These are phyloP conservation scores for Patella pellucida DNA, from an alignment of 2,888 invertebrate species.

Conservation along the genomic window DNA sequence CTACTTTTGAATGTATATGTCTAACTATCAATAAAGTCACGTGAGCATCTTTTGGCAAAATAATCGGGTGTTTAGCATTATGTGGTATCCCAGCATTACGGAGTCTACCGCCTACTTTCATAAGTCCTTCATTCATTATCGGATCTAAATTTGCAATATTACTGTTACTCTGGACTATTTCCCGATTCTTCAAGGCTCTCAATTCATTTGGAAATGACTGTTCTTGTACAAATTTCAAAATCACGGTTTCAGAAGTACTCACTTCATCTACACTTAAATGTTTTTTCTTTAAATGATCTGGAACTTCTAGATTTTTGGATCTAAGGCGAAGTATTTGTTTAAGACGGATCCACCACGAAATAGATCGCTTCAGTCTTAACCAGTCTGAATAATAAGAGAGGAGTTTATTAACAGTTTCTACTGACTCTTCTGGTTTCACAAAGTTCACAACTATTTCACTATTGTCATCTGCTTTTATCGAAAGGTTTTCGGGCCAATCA, in stretches of 20 bases:
- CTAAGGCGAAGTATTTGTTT: not conserved
- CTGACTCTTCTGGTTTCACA: not conserved
- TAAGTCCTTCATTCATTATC: not conserved
- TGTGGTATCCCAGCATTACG: not conserved
- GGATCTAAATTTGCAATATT: constrained; percentile 11
- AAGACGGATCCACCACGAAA: not conserved
- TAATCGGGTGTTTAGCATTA: constrained; percentile 15
- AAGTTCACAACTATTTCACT: not conserved
- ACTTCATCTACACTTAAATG: too few relatives aligned
- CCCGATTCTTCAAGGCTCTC: not conserved
- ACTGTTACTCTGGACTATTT: not conserved
- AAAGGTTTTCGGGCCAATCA: not conserved
- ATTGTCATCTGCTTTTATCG: not conserved
- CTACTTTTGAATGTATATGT: constrained; percentile 13
- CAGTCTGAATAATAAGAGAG: not conserved
- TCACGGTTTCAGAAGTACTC: not conserved
- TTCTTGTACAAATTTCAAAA: constrained; percentile 7
- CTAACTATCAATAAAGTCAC: constrained; percentile 15
- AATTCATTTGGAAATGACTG: not conserved
- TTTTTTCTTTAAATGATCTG: too few relatives aligned
- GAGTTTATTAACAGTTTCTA: not conserved
- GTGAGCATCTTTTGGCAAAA: constrained; percentile 14
- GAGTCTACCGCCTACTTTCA: constrained; percentile 13
- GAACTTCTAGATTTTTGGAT: too few relatives aligned
- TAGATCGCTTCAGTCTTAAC: not conserved